These are phyloP conservation scores for Oligia strigilis DNA, from an alignment of 2,888 invertebrate genomes.

Conservation along the genomic window DNA sequence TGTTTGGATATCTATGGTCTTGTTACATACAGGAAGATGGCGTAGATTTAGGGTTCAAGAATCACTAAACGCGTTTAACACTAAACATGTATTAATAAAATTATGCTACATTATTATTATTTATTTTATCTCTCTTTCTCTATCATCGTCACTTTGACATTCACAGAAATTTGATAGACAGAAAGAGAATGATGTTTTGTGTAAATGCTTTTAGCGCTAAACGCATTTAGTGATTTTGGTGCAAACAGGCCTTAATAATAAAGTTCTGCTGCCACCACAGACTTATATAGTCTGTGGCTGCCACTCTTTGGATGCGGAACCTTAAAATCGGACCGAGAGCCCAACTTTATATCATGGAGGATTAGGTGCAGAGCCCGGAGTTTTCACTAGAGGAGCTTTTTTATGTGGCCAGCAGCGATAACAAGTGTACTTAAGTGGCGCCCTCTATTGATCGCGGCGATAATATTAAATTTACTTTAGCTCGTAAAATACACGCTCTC, in stretches of 20 bases:
- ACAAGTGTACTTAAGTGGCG: slow-evolving; percentile 41
- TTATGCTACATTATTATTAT: background rate
- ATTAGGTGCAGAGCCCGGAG: slow-evolving; percentile 52
- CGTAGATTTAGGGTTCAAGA: background rate
- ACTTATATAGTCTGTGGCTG: too few relatives aligned
- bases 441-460: slow-evolving; percentile 16
- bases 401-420: slow-evolving; percentile 50
- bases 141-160: background rate
- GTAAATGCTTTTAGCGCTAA: background rate
- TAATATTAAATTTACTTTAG: slow-evolving; percentile 44
- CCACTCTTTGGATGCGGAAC: background rate
- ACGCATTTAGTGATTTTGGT: background rate
- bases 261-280: background rate
- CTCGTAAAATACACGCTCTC: slow-evolving; percentile 41
- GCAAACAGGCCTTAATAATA: background rate
- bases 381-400: slow-evolving; percentile 43
- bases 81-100: background rate
- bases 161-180: background rate
- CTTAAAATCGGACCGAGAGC: slow-evolving; percentile 8
- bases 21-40: background rate
- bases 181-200: background rate
- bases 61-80: background rate
- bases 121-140: background rate
- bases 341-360: slow-evolving; percentile 54
- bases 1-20: too few relatives aligned